A percentile compares a stretch with the other conserved stretches of the same genome.
Evolutionary conservation across 2,888 invertebrate genomes (phyloP).

Genomic region (Noctua fimbriata): DNA sequence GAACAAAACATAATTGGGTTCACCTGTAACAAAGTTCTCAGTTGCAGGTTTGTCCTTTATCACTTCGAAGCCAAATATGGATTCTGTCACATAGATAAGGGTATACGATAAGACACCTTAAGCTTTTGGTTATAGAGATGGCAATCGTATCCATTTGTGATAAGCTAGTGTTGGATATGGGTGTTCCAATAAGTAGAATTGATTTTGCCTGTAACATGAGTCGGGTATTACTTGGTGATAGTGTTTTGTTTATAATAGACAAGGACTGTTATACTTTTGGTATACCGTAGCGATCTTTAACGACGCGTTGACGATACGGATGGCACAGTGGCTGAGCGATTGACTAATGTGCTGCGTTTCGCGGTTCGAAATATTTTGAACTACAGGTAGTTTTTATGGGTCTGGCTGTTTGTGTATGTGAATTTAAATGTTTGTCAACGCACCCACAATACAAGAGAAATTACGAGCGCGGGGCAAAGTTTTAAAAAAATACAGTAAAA

Average conservation of each 20-base stretch:
- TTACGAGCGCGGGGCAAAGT: background rate
- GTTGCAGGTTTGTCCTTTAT: slow-evolving; percentile 30
- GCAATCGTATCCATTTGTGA: background rate
- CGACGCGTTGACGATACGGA: background rate
- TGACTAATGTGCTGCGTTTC: background rate
- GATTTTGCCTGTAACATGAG: slow-evolving; percentile 4
- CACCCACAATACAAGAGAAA: background rate
- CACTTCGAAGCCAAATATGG: slow-evolving; percentile 32
- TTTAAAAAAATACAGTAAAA: background rate
- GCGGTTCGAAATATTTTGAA: background rate
- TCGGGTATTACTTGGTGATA: background rate
- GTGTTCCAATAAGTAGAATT: background rate
- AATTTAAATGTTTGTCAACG: background rate
- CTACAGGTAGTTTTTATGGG: background rate
- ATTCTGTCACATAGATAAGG: slow-evolving; percentile 5
- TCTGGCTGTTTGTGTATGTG: background rate
- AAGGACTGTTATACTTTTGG: background rate
- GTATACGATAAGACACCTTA: slow-evolving; percentile 19
- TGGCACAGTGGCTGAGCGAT: background rate
- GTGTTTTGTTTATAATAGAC: background rate
- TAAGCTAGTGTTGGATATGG: background rate
- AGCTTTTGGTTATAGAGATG: background rate
- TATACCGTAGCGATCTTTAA: background rate
- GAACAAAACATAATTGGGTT: slow-evolving; percentile 48
- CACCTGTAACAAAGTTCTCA: slow-evolving; percentile 47